phyloP scores from a whole-genome alignment of 2,888 invertebrate species.

The Glyphotaelius pellucidus region DNA sequence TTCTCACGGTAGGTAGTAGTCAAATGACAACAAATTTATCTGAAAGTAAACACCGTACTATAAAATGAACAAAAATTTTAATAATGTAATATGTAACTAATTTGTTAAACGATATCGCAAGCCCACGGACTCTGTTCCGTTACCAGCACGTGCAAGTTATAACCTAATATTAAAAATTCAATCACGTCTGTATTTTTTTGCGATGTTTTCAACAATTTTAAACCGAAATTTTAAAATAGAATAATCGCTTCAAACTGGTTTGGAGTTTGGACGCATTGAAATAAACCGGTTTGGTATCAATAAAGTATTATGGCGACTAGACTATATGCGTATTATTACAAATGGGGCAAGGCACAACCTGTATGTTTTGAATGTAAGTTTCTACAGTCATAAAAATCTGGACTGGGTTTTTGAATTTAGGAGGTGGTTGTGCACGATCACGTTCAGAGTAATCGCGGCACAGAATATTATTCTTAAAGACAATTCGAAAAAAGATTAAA shows the following conservation, averaged over 20 bases:
- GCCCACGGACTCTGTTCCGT: neutral
- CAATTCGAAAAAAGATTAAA: too few relatives aligned
- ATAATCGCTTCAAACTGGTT: neutral
- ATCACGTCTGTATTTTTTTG: neutral
- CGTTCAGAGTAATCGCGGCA: too few relatives aligned
- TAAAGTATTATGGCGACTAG: neutral
- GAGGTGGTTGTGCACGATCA: too few relatives aligned
- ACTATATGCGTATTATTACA: neutral
- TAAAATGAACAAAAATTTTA: neutral
- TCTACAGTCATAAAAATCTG: neutral
- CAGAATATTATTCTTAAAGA: too few relatives aligned
- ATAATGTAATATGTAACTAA: neutral
- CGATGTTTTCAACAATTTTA: neutral
- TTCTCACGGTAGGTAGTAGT: neutral
- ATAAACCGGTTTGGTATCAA: neutral
- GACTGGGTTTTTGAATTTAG: neutral
- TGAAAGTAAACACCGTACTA: neutral
- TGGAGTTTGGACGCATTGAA: neutral
- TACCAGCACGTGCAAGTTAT: neutral
- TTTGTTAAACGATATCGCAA: neutral
- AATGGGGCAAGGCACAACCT: neutral
- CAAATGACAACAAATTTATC: conserved; percentile 21
- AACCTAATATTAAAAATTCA: neutral
- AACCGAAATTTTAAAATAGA: neutral
- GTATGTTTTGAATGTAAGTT: neutral